Base-by-base conservation (phyloP, 2,888 invertebrate species). In the Sycophila texana region DNA sequence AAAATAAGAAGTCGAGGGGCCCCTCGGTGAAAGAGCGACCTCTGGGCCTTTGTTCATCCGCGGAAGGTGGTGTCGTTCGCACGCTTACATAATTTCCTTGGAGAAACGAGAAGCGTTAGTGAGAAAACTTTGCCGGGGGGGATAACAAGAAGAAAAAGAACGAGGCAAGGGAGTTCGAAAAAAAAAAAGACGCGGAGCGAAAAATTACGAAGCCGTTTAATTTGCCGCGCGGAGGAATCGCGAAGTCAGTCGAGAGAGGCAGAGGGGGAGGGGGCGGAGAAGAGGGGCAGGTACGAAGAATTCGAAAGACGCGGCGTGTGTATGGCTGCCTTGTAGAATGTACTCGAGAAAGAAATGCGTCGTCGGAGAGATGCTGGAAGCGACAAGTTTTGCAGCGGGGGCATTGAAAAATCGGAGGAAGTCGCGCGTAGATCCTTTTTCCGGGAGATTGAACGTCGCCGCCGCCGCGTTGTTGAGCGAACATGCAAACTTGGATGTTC, bases 401-500 rank as follows among this genome's bases (percentile, higher is more conserved):
- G 68, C 53, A 63, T 63, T 47, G 63, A 63, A 63, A 63, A 68
- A 68, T 68, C 68, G 55, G n/a, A 55, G 55, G 4, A 68, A 68
- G 55, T 68, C 68, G 49, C 26, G 68, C 53, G 13, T 30, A 55
- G 55, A 55, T 49, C 55, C 68, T 53, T 68, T 70, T 58, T 70
- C 57, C 58, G 22, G 70, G 22, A 68, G 68, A 68, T 68, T 68
- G 68, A 68, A 55, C 68, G 68, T 4, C 26, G 53, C 26, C 10
- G n/a, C 4, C 61, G 10, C 5, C 75, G 67, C 57, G 51, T 39
- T 67, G 75, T 60, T 60, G 67, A 75, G 60, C 60, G 58, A 75
- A 66, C 65, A 63, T 51, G 60, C 60, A 39, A 75, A 75, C 75
- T 75, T 39, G 60, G 68, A 60, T 58, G 75, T 60, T 75, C 75